Base-by-base conservation (phyloP, 2,888 invertebrate genomes). In the Oxytorus armatus region DNA sequence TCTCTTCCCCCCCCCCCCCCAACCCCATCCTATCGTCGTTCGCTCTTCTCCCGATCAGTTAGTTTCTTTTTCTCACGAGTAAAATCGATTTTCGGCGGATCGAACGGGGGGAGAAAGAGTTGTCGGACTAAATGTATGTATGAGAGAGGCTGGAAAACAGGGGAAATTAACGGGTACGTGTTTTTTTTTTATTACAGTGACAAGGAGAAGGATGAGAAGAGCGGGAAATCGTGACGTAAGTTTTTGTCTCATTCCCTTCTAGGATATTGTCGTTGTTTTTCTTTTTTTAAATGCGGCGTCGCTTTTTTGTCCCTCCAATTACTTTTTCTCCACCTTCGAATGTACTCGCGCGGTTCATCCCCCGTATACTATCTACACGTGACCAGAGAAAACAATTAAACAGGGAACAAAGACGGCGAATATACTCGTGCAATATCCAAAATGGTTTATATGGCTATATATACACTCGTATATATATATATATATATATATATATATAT, bases 311-410 rank as follows among this genome's bases (percentile, higher is more conserved):
- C 44, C 73, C 44, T 76, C 76, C 73, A 80, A 80, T 80, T 73
- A 76, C 66, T 80, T 72, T 77, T 72, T 16, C 72, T 72, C 68
- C 42, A 55, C 42, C 33, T 25, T 1, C 16, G 11, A 21, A 16
- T 61, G 25, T 61, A 16, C 55, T 18, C 25, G 0, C 16, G 59
- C 55, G 47, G 57, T 57, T 39, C 55, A 29, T 57, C 39, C n/a
- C n/a, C n/a, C n/a, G n/a, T 29, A 33, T 55, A 25, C 49, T 61
- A 80, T 80, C 80, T 77, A 53, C 76, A 77, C 80, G 76, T 77
- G 76, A 76, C 76, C 80, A 80, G 68, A 73, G 73, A 80, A 80
- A 77, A 80, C 73, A 80, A 80, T 79, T 72, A 76, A 76, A 76
- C 53, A 39, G 53, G 59, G 72, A 79, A 76, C 79, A 76, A 79